Evolutionary conservation across 2,888 invertebrate species (phyloP), one percentile per base, ranked within the genome.

Genomic region (Hirtodrosophila duncani): DNA sequence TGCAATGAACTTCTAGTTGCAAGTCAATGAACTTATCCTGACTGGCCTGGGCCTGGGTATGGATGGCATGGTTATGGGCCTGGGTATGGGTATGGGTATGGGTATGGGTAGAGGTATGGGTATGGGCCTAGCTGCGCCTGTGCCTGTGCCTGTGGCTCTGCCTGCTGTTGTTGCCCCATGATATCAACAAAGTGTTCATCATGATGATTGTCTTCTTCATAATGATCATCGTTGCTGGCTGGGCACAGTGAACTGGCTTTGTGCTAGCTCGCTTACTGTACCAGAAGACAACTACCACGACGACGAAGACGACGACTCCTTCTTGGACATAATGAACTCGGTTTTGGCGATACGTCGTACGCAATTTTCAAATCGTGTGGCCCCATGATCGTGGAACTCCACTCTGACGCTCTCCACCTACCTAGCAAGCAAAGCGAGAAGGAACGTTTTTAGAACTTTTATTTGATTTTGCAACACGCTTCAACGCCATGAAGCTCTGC

Each of bases 1-100:
- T 74, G 79, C 79, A 81, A 61, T 81, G 81, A 81, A 77, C 75
- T 81, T 81, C 79, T 81, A 74, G 67, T 49, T 62, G 66, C 58
- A 50, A 81, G 78, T 81, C 78, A 78, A 67, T 78, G 78, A 78
- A 78, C 78, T 71, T 69, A 77, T 78, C 82, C 81, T 78, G 77
- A 37, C 77, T 58, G 37, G 55, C 50, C 48, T 14, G 31, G 23
- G 23, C 37, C 42, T 11, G 11, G 13, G n/a, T 18, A 14, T 11
- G 20, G 9, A 10, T 18, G n/a, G n/a, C n/a, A n/a, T n/a, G n/a
- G n/a, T n/a, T n/a, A n/a, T n/a, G n/a, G n/a, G n/a, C n/a, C n/a
- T n/a, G 20, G 9, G 13, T 18, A 23, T 23, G 2, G 24, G 5
- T 26, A 10, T n/a, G n/a, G n/a, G n/a, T n/a, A n/a, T n/a, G n/a